Evolutionary conservation across 2,888 invertebrate genomes (phyloP), one percentile per base, ranked within the genome.

Genomic region (Sinelater perroti): DNA sequence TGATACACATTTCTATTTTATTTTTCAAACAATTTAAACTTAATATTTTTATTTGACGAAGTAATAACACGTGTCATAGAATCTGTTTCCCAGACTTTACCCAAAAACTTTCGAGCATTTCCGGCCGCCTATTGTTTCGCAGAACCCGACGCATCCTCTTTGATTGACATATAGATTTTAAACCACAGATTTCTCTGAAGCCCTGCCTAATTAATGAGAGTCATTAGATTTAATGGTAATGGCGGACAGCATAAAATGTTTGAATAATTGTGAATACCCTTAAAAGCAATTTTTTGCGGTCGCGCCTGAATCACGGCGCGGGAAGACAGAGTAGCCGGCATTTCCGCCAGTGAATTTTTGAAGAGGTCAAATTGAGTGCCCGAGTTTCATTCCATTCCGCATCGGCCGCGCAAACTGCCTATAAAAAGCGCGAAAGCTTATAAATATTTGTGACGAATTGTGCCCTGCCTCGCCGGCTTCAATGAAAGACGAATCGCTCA

Each of bases 381-480:
- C 7, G 5, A 11, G 7, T 40, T 24, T 26, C 1, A 8, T 24
- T 7, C 11, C 8, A 8, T 18, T 8, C 10, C 1, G 13, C 11
- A 17, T 36, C 6, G 14, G 1, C 11, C n/a, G 4, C 4, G 2
- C 10, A 38, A 21, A 20, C 10, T 1, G 10, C 21, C 5, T n/a
- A 20, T 2, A 10, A 38, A 38, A 18, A 20, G 18, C 38, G 2
- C 21, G 2, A 40, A 21, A 11, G 6, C n/a, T 33, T 63, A 65
- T 63, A 66, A 68, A 67, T 60, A 65, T 61, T 66, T 61, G 63
- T 66, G 67, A 69, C 66, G 67, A 69, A 68, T 69, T 69, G 65
- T 64, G 65, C 67, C 56, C 54, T 63, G 69, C 66, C 65, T 51
- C 63, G 62, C 63, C 66, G 68, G 49, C 46, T 66, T 56, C 61